phyloP scores from a whole-genome alignment of 2,113 vertebrate species.

The Pedionomus torquatus region DNA sequence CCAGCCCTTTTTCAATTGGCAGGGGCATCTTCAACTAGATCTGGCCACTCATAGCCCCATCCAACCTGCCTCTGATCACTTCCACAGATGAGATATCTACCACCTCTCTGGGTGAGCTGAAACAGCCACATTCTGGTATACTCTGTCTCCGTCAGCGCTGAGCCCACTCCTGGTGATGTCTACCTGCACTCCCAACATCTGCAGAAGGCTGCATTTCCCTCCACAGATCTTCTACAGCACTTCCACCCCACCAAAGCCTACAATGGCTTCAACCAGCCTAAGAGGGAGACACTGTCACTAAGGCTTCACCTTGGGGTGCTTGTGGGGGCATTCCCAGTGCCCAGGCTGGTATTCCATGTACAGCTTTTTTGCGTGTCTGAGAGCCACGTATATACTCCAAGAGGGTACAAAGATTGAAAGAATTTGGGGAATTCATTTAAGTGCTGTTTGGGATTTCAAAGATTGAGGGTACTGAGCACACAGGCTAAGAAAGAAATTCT shows the following conservation, averaged over 20 bases:
- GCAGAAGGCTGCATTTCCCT: no score
- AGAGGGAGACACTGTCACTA: neutral
- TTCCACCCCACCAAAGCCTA: no score
- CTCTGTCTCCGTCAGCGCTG: neutral
- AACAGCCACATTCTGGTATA: neutral
- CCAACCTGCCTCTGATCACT: no score
- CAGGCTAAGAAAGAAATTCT: neutral
- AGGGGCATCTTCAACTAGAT: neutral
- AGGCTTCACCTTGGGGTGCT: neutral
- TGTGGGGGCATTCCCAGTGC: neutral
- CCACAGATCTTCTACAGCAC: neutral
- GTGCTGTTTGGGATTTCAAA: neutral
- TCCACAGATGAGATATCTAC: no score
- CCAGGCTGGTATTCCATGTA: accelerated
- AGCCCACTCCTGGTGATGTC: no score
- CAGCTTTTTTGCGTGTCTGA: neutral
- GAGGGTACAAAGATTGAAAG: neutral
- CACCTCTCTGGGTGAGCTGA: no score
- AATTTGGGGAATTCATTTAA: neutral
- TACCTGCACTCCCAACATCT: accelerated
- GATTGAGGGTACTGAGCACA: neutral
- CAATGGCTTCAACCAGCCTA: accelerated
- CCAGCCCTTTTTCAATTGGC: no score
- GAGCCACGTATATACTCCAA: no score
- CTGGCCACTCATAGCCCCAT: no score